These are phyloP conservation scores for Molossus alvarezi DNA, from an alignment of 2,797 vertebrate genomes.

Conservation along the genomic window DNA sequence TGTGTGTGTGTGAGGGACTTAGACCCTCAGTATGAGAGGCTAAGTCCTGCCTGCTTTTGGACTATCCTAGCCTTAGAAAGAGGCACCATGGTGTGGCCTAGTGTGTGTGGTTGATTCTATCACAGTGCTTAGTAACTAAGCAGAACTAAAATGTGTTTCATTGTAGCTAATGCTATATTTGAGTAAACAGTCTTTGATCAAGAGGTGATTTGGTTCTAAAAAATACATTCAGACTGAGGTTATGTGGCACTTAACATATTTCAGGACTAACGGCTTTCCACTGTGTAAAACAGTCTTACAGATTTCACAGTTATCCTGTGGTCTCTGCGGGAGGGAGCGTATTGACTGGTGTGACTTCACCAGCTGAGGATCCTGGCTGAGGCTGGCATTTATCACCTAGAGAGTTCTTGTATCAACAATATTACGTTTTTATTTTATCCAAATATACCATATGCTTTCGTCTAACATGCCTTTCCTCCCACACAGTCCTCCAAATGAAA, in stretches of 20 bases:
- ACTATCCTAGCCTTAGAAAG: neutral
- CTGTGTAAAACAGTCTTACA: neutral
- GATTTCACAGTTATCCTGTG: accelerated
- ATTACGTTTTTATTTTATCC: neutral
- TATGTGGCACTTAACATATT: neutral
- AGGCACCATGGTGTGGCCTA: neutral
- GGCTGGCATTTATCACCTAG: neutral
- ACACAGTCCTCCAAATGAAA: neutral
- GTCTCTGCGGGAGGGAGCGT: neutral
- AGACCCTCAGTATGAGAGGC: neutral
- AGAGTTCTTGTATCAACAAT: neutral
- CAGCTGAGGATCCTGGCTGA: neutral
- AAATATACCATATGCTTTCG: neutral
- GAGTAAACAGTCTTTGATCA: neutral
- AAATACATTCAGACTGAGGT: neutral
- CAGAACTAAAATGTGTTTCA: neutral
- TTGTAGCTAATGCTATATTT: neutral
- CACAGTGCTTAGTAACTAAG: neutral
- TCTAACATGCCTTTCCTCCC: neutral
- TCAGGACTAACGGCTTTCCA: slow-evolving; percentile 2
- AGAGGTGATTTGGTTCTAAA: slow-evolving; percentile 22
- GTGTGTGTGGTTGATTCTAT: neutral
- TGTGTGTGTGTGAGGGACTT: neutral
- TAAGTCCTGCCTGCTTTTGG: neutral
- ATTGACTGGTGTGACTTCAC: accelerated